Evolutionary conservation across 2,888 invertebrate genomes (phyloP), one percentile per base, ranked within the genome.

Genomic region (Calameuta idolon): DNA sequence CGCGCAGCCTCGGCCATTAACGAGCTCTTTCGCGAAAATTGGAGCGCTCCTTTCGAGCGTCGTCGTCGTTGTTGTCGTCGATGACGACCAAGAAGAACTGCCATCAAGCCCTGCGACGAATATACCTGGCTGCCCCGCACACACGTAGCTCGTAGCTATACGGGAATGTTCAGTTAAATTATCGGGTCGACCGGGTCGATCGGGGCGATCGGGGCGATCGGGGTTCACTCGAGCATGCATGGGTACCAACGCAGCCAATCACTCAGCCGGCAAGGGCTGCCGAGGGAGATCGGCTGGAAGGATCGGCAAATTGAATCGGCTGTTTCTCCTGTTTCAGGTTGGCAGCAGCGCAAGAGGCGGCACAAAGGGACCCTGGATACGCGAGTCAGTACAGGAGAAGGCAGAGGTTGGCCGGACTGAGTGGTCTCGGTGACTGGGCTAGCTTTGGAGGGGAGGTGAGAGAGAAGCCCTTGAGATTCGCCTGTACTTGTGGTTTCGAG

Each of bases 261-360:
- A 30, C 3, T 33, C 4, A 0, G 69, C 30, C 11, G 30, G 30
- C 69, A 69, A n/a, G 30, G n/a, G 69, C 30, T 31, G 30, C 69
- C 69, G 4, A 35, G 35, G 11, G 35, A 11, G 35, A 69, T 69
- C 69, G 30, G 1, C 15, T 15, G 40, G 40, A 40, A 69, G 69
- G 69, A 2, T 33, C 69, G 31, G 0, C 69, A 40, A 15, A 40
- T 15, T 40, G 4, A 33, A 12, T 69, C 71, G 23, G 15, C 30
- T 5, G 71, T 77, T 23, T 40, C 31, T 15, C 23, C 12, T n/a
- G 15, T 79, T 85, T 77, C 94, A 97, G 97, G 97, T 96, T 97
- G 96, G 97, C 97, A 95, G 96, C 96, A 95, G 96, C 96, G 95
- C 96, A 97, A 95, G 96, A 97, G 96, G 97, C 96, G 95, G 96